Evolutionary conservation across 2,797 vertebrate species (phyloP), one percentile per base, ranked within the genome.

Genomic region (Loriculus beryllinus): DNA sequence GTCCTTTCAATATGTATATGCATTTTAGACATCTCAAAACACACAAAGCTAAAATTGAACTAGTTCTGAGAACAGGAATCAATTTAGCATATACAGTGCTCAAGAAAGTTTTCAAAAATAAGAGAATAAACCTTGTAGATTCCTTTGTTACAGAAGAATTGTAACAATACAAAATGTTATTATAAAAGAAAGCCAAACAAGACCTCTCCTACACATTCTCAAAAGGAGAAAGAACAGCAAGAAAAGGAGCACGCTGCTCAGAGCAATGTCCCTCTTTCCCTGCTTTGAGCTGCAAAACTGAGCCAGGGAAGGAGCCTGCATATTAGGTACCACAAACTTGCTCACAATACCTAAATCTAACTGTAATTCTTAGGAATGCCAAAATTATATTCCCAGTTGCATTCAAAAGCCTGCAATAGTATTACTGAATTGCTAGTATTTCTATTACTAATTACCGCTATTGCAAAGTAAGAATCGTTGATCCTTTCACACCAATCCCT

Each of bases 21-120:
- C 23, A 45, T 80, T 93, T 87, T 28, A 78, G 52, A 60, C 31
- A 82, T 54, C 26, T 80, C 52, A 45, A 90, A 93, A 70, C 4
- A 82, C 3, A 47, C 3, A 65, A 64, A 89, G 13, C n/a, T 87
- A 85, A 89, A 85, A 6, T 6, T 3, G 49, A 87, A 82, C 16
- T 49, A 64, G 14, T 45, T 69, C 29, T 28, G 48, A 76, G 37
- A 86, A 51, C 13, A 21, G 54, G 19, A 68, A 39, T 54, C 63
- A 64, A 22, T 71, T 52, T 88, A 68, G 71, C 25, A 91, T 7
- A 65, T 4, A 28, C 17, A 54, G 52, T 52, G 14, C 17, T 68
- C 13, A 16, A 82, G 51, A 37, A 74, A 92, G 82, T 21, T 22
- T 85, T 76, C 3, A 71, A 77, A 75, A 92, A 37, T 4, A 1